Percentiles rank a stretch among this genome's conserved stretches.
These are phyloP conservation scores for Hartigia nigra DNA, from an alignment of 2,888 invertebrate species.

Conservation along the genomic window DNA sequence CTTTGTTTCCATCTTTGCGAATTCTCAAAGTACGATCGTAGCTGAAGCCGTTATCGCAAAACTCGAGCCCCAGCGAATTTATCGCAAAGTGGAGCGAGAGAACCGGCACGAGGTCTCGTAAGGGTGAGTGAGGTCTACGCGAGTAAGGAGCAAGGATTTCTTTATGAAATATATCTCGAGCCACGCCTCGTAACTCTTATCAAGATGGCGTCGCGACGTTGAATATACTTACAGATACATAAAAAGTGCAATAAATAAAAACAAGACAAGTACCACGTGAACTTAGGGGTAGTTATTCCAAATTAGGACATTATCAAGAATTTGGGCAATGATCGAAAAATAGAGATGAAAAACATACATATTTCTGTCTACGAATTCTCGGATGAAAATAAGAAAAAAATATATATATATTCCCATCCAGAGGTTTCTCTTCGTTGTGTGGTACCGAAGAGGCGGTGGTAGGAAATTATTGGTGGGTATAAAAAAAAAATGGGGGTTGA, in stretches of 20 bases:
- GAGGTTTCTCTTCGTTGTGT: neutral
- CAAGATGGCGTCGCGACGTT: slow-evolving; percentile 42
- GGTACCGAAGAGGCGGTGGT: neutral
- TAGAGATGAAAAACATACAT: neutral
- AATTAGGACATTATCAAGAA: neutral
- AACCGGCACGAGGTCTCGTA: slow-evolving; percentile 19
- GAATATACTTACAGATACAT: slow-evolving; percentile 33
- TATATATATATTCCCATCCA: slow-evolving; percentile 4
- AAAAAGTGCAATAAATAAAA: slow-evolving; percentile 3
- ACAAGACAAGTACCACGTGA: neutral
- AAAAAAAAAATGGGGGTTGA: neutral
- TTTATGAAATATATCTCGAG: slow-evolving; percentile 51
- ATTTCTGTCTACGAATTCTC: neutral
- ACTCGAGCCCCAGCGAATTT: slow-evolving; percentile 35
- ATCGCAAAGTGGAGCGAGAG: slow-evolving; percentile 34
- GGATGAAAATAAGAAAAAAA: neutral
- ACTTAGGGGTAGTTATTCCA: neutral
- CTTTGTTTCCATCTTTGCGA: neutral
- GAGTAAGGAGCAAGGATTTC: slow-evolving; percentile 26
- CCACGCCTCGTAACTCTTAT: slow-evolving; percentile 53
- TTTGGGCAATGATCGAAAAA: neutral
- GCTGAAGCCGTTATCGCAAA: slow-evolving; percentile 30
- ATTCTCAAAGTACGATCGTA: neutral
- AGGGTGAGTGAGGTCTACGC: slow-evolving; percentile 3
- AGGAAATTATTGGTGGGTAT: slow-evolving; percentile 2